These are phyloP conservation scores for Micrasema minimum DNA, from an alignment of 1,140 invertebrate genomes.

Conservation along the genomic window DNA sequence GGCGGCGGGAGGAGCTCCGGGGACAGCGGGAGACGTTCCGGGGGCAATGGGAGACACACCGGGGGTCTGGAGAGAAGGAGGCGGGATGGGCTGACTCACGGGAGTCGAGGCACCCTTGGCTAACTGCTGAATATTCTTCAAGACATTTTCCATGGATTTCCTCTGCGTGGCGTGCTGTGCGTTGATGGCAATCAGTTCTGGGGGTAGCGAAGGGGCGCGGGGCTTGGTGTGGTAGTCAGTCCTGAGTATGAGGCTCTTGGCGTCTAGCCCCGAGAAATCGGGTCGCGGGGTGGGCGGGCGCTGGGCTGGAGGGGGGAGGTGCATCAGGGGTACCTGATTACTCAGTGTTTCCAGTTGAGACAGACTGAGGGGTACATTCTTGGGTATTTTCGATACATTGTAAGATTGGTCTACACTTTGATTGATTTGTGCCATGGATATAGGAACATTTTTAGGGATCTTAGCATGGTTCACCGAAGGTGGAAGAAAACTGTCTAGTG, in stretches of 20 bases:
- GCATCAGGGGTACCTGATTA: conserved; percentile 45
- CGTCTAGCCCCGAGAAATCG: conserved; percentile 31
- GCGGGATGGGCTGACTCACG: conserved; percentile 59
- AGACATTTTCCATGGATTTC: conserved; percentile 64
- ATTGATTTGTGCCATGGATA: conserved; percentile 58
- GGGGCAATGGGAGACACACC: conserved; percentile 51
- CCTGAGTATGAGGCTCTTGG: conserved; percentile 39
- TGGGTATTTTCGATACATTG: conserved; percentile 33
- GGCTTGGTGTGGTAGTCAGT: conserved; percentile 34
- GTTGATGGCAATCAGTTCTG: conserved; percentile 65
- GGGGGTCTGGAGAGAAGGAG: conserved; percentile 34
- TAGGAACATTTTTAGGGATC: conserved; percentile 56
- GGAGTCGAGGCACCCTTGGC: conserved; percentile 62
- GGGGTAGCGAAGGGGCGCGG: conserved; percentile 56
- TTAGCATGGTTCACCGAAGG: conserved; percentile 50
- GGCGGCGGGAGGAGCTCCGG: conserved; percentile 31
- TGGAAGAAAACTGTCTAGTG: conserved; percentile 51
- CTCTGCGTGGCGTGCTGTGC: conserved; percentile 61
- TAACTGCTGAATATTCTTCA: conserved; percentile 65
- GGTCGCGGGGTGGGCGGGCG: conserved; percentile 57
- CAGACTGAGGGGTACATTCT: conserved; percentile 47
- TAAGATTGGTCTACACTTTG: conserved; percentile 42
- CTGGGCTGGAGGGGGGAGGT: conserved; percentile 56
- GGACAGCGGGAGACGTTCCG: conserved; percentile 49
- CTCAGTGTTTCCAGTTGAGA: conserved; percentile 51